Evolutionary conservation across 2,113 vertebrate genomes (phyloP).

Genomic region (Scopus umbretta): DNA sequence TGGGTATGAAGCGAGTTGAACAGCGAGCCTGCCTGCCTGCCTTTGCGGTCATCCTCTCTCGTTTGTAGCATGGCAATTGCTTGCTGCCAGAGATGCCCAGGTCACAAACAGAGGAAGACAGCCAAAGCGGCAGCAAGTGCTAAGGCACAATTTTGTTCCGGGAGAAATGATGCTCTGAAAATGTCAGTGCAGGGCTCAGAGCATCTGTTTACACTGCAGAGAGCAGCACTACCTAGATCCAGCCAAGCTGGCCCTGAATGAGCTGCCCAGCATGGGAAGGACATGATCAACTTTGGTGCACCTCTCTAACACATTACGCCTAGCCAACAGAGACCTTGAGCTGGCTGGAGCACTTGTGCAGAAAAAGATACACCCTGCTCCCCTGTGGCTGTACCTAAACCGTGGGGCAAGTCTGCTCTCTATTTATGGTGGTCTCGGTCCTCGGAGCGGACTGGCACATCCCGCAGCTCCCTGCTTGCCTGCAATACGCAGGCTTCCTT

Average conservation of each 20-base stretch:
- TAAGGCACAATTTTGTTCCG: background rate
- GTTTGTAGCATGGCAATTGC: background rate
- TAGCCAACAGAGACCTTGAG: background rate
- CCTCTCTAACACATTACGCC: background rate
- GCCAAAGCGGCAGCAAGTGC: background rate
- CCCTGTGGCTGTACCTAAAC: background rate
- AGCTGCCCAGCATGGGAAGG: background rate
- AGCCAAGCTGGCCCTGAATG: fast-evolving
- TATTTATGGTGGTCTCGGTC: fast-evolving
- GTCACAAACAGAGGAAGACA: background rate
- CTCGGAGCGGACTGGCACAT: background rate
- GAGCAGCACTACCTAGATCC: background rate
- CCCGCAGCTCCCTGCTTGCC: background rate
- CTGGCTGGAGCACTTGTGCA: background rate
- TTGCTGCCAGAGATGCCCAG: background rate
- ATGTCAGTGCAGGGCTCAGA: background rate
- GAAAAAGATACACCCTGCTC: background rate
- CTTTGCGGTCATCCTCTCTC: background rate
- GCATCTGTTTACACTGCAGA: background rate
- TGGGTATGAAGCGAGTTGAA: background rate
- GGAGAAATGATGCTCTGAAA: background rate
- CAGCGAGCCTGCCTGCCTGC: background rate
- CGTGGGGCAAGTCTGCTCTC: background rate
- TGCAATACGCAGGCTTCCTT: background rate
- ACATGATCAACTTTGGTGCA: background rate